Evolutionary conservation across 2,797 vertebrate genomes (phyloP), one percentile per base, ranked within the genome.

Genomic region (Meda fulgida): DNA sequence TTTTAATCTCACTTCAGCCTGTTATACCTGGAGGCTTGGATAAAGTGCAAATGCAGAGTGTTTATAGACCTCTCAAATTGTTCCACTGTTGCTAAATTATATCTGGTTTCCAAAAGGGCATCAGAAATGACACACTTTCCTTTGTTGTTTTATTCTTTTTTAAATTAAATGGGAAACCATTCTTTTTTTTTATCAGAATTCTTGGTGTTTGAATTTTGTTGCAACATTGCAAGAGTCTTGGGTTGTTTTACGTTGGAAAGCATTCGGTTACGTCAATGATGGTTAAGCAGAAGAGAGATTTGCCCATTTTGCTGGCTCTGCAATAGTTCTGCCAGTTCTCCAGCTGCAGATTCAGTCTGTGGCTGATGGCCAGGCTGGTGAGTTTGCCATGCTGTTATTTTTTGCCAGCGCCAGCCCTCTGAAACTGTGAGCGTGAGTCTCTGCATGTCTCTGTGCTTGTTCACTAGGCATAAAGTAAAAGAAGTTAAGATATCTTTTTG

Each of bases 351-450:
- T 69, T 77, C 40, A 43, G 51, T 53, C 70, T 82, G 75, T 80
- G 84, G 79, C n/a, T 71, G 21, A 69, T 77, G 65, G 48, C 48
- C 67, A 58, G 77, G 48, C 67, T 66, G 83, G 83, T 75, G 63
- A 84, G 71, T 78, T 13, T 85, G 73, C 77, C 67, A 83, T 51
- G 55, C 72, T 73, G 80, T 70, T 21, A 70, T 29, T 75, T 31
- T 80, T 81, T 69, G 78, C 38, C 48, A 43, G n/a, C 16, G 76
- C 84, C 81, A 87, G 58, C 58, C 78, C 43, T 83, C 65, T 51
- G 8, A 72, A 83, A 81, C 31, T 84, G 85, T 55, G 78, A 71
- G 69, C 83, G 53, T 85, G 86, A 86, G 67, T 60, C 46, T 72
- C 40, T 38, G 70, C 89, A 86, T 55, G 87, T 75, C 65, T 75